Evolutionary conservation across 2,113 vertebrate species (phyloP), one percentile per base, ranked within the genome.

Genomic region (Tiliqua scincoides): DNA sequence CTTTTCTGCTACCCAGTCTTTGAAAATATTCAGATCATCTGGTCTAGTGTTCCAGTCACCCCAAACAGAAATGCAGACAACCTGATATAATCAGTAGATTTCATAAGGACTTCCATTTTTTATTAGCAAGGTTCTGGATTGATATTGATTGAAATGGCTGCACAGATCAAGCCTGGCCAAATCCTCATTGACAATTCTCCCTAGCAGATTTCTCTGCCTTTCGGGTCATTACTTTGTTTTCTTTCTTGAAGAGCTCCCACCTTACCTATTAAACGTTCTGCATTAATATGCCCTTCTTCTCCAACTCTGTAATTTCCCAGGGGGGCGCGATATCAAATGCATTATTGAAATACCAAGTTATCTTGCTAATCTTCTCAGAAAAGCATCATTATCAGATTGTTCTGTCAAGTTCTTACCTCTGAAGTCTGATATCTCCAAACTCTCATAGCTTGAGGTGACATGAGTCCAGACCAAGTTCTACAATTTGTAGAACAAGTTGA

Each of bases 91-190:
- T 32, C 68, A 80, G 18, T 3, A 14, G 78, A 65, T 81, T 80
- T 81, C 70, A 74, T 54, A 73, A 86, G 37, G 25, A 30, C 11
- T 37, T 43, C 40, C 30, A 21, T 54, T 72, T n/a, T 84, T 84
- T 74, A 84, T 18, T 61, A 63, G 74, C 70, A 74, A 86, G 78
- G 70, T 43, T 63, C 20, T 74, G 80, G 59, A 74, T 86, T 74
- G 74, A 54, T 74, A 81, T 65, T 86, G 70, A 81, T 74, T 81
- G n/a, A 65, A 80, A 74, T 86, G 43, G 59, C 25, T 62, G 57
- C 30, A 67, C 72, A 72, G 57, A 62, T 21, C 79, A 57, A 73
- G 23, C n/a, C 30, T 81, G 37, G 17, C 23, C 14, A 43, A 57
- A 80, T 65, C 54, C 59, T 63, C 57, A 54, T 40, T 72, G 52